These are phyloP conservation scores for Cranoglanis bouderius DNA, from an alignment of 2,113 vertebrate species.

Conservation along the genomic window DNA sequence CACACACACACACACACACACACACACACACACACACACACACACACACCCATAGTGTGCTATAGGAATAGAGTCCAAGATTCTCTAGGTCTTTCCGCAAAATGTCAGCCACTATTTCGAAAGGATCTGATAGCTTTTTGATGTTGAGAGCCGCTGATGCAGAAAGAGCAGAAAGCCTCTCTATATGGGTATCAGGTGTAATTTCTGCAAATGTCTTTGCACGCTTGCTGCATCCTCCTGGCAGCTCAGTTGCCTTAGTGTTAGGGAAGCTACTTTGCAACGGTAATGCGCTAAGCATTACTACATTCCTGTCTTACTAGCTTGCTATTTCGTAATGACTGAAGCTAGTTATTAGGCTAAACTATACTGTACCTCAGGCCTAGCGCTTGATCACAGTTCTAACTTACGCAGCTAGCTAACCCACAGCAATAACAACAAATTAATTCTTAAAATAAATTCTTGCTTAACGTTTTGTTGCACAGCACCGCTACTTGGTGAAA, in stretches of 20 bases:
- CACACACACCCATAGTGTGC: not conserved
- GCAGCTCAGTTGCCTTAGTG: constrained; percentile 24
- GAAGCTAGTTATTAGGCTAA: not conserved
- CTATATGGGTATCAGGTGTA: constrained; percentile 74
- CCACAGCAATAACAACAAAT: not conserved
- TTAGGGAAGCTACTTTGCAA: not conserved
- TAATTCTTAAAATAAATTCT: no score
- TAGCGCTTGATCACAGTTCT: not conserved
- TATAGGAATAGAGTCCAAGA: constrained; percentile 49
- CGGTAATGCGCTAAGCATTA: not conserved
- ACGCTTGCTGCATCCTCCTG: constrained; percentile 46
- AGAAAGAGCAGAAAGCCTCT: constrained; percentile 64
- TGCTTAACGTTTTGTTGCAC: not conserved
- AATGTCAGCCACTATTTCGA: constrained; percentile 69
- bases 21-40: not conserved
- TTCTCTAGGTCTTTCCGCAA: constrained; percentile 58
- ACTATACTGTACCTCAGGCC: not conserved
- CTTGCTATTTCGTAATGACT: not conserved
- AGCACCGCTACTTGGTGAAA: no score
- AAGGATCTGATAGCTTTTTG: constrained; percentile 71
- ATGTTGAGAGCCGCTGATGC: constrained; percentile 64
- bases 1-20: not conserved
- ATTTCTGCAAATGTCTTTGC: constrained; percentile 68
- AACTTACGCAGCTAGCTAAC: not conserved
- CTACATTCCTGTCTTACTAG: not conserved